Base-by-base conservation (phyloP, 2,113 vertebrate species). In the Opisthocomus hoazin region DNA sequence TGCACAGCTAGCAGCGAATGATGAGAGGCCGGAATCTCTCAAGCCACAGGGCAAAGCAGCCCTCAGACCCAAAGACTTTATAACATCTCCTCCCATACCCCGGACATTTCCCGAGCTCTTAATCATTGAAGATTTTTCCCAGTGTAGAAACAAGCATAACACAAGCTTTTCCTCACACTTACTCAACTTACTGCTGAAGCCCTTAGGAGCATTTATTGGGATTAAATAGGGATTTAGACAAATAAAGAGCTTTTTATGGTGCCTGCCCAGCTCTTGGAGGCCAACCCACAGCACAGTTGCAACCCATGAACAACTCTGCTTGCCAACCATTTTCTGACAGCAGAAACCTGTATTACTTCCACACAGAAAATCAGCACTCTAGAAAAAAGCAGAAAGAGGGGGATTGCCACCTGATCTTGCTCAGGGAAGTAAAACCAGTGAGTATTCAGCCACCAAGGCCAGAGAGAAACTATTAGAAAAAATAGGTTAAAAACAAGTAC, bases 61-160 rank as follows among this genome's bases (percentile, higher is more conserved):
- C 53, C 32, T 57, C 56, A 45, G 24, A 43, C 61, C 86, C 20
- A 8, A 1, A 3, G 6, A 4, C 30, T 45, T 26, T 5, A 0
- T 4, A 41, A 6, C 15, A 53, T 9, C 65, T 26, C 24, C 32
- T 45, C 15, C 17, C 80, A 24, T 10, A 10, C 2, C 57, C 29
- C 34, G 43, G 15, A 14, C 32, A 23, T 10, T n/a, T 16, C n/a
- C 11, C 22, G 51, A 66, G 18, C 32, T 39, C 11, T 15, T 39
- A 9, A 0, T 6, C 10, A 10, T 4, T 12, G 12, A 50, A n/a
- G 2, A 30, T 15, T 23, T 56, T 48, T 32, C 11, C 48, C 73
- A 69, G 15, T 8, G 5, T 2, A 41, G 58, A 73, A 76, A 46
- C 0, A 2, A 45, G 12, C 0, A 2, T 2, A 43, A 81, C 15